Conservation (phyloP, 2,113 vertebrate species). For the Eudyptes chrysolophus region DNA sequence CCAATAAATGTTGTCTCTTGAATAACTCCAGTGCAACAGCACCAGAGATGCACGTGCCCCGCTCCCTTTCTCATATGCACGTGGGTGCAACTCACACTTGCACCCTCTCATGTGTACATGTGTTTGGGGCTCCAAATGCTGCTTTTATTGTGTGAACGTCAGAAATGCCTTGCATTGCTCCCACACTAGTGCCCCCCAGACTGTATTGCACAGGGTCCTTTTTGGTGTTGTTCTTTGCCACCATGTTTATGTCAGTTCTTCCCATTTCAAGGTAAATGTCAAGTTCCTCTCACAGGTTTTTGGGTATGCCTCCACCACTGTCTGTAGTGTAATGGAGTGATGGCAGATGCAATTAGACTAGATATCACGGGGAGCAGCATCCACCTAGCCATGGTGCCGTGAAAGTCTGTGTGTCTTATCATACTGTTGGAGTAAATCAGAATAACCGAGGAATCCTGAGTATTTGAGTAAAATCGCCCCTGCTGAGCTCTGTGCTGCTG, state of each 20-base stretch:
- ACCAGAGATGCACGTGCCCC: neutral
- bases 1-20: neutral
- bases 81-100: neutral
- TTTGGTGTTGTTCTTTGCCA: neutral
- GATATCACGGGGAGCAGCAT: neutral
- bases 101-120: accelerated
- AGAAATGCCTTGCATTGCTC: neutral
- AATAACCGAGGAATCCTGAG: neutral
- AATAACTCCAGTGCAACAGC: neutral
- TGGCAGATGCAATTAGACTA: neutral
- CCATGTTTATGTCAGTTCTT: neutral
- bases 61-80: neutral
- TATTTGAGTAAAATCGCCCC: neutral
- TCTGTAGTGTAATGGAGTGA: neutral
- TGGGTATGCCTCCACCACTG: neutral
- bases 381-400: neutral
- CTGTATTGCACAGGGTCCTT: neutral
- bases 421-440: neutral
- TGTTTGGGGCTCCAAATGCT: neutral
- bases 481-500: neutral
- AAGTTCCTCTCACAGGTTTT: neutral
- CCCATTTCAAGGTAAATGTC: neutral
- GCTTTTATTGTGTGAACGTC: neutral
- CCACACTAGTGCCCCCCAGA: neutral
- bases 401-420: neutral